Base-by-base conservation (phyloP, 1,140 invertebrate species). In the Pseudomyrmex gracilis region DNA sequence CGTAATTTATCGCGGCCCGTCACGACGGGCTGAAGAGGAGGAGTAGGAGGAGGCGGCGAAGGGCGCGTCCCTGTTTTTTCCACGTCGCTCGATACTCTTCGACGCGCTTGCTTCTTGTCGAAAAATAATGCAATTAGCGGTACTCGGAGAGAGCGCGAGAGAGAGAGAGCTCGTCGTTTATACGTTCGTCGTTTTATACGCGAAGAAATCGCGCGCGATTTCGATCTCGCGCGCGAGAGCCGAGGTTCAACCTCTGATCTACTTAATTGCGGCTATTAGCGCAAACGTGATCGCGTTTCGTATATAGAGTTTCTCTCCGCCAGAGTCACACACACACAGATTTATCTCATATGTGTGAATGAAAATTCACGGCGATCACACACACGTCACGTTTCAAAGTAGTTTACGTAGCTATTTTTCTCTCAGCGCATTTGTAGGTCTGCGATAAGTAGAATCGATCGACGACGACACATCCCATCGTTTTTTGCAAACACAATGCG, bases 1-100 rank as follows among this genome's bases (percentile, higher is more conserved):
- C 77, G 49, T 78, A 83, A 90, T 90, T 82, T 77, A 85, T 85
- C 76, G 55, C 20, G 66, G 20, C 20, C 34, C 61, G 63, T 68
- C 70, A 64, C 53, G 57, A 17, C 22, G 82, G 64, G 22, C 34
- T 34, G 34, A 34, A 34, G 60, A 61, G 22, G 49, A 34, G 34
- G 7, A 34, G 34, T 55, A 61, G 22, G 49, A 34, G 34, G 7
- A 34, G 34, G 34, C 5, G 34, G 34, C 4, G 34, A 34, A 34
- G 3, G 43, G 51, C 45, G 73, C 45, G 49, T 17, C 71, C 55
- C 55, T 67, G 66, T 71, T 68, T 80, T 80, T 80, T 80, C 53
- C 66, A 68, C 66, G 66, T 71, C 55, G 76, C n/a, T 80, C n/a
- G 66, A 71, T 80, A 60, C 66, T 70, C 51, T 70, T 80, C 76